Base-by-base conservation (phyloP, 2,797 vertebrate species). In the Odontamblyopus lacepedii region DNA sequence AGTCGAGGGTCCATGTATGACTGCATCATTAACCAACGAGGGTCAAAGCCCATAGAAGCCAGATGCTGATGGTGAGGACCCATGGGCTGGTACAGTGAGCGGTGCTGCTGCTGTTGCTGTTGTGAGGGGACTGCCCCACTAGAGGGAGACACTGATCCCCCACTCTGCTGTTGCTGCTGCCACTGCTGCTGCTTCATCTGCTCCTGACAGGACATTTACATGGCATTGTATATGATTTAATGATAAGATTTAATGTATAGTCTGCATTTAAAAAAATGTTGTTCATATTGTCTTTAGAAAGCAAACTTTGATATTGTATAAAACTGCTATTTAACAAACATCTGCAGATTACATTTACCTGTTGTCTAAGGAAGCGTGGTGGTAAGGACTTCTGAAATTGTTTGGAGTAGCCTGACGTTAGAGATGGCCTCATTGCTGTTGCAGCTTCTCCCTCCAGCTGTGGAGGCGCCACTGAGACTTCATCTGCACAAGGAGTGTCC, bases 11-110 rank as follows among this genome's bases (percentile, higher is more conserved):
- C 98, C 95, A 99, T 98, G 81, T 99, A 99, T 12, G 98, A 95
- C 69, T 99, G 98, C 97, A 99, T 98, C 98, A 99, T 98, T 30
- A 99, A 93, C 98, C 98, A 99, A 73, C 98, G 95, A 0, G 98
- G 98, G 83, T 99, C 98, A 81, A 99, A 99, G 6, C 97, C 96
- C 96, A 99, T 98, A 1, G 98, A 96, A 71, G 98, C 96, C 83
- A 99, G 84, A 76, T 98, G 98, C 71, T 96, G 97, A 64, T 96
- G 96, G 75, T 97, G 97, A 18, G 97, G 96, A 3, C 96, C 96
- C 72, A 99, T 94, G 32, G 97, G 94, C 79, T 97, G 98, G 87
- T 98, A 99, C 26, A 99, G 95, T 27, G 97, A 95, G 73, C 97
- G 95, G 56, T 99, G 98, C 55, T 97, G 95, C 0, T 96, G 94